These are phyloP conservation scores for Rhyacophila evoluta DNA, from an alignment of 2,888 invertebrate species.

Conservation along the genomic window DNA sequence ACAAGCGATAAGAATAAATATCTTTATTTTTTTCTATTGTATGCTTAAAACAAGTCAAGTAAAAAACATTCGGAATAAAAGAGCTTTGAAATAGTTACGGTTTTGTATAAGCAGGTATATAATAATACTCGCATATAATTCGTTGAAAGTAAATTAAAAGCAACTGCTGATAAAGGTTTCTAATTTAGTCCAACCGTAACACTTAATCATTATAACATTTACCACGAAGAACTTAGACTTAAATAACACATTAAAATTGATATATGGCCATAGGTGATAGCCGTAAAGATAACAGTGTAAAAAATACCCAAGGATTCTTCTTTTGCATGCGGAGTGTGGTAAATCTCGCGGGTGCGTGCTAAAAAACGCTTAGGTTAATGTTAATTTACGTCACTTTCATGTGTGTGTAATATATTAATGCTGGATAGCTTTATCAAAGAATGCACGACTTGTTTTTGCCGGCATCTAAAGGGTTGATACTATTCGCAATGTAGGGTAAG, in stretches of 20 bases:
- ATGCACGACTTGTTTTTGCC: constrained; percentile 10
- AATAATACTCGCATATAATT: too few species aligned
- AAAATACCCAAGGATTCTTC: constrained; percentile 16
- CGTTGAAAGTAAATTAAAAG: too few species aligned
- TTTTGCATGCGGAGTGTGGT: not conserved
- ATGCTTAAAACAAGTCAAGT: too few species aligned
- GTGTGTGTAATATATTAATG: not conserved
- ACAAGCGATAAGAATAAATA: too few species aligned
- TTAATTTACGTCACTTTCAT: constrained; percentile 24
- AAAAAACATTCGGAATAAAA: too few species aligned
- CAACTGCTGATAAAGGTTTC: too few species aligned
- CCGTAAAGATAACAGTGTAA: not conserved
- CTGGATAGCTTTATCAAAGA: constrained; percentile 11
- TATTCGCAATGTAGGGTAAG: not conserved
- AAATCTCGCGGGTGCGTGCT: constrained; percentile 12
- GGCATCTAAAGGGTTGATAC: not conserved
- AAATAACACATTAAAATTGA: constrained; percentile 22
- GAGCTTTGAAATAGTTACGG: too few species aligned
- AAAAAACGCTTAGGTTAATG: constrained; percentile 21
- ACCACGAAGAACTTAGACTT: not conserved
- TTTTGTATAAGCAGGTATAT: too few species aligned
- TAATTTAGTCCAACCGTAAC: not conserved
- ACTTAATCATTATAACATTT: not conserved
- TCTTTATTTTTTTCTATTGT: too few species aligned
- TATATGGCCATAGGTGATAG: constrained; percentile 9